Conservation (phyloP, 2,888 invertebrate genomes). For the Drosophila affinis region DNA sequence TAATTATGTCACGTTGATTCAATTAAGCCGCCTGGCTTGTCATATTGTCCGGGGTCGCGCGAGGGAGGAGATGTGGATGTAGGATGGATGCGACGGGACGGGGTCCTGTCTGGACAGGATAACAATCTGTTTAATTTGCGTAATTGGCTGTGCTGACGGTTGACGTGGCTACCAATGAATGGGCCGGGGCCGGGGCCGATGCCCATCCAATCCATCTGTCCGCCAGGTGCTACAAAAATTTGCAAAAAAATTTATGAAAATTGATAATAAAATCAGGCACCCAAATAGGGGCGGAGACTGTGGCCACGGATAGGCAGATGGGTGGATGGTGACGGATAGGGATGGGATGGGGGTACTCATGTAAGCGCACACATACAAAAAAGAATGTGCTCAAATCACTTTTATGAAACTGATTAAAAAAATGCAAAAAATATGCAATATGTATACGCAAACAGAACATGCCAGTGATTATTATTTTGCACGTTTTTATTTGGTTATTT, state of each 20-base stretch:
- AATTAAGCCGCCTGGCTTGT: slow-evolving; percentile 57
- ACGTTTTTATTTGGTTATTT: slow-evolving; percentile 31
- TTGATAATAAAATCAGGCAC: slow-evolving; percentile 38
- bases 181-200: neutral
- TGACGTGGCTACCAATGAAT: slow-evolving; percentile 59
- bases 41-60: slow-evolving; percentile 31
- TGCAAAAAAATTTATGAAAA: slow-evolving; percentile 37
- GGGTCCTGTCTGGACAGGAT: slow-evolving; percentile 60
- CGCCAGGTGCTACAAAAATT: slow-evolving; percentile 40
- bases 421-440: slow-evolving; percentile 37
- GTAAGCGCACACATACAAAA: slow-evolving; percentile 14
- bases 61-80: neutral
- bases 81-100: neutral
- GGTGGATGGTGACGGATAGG: neutral
- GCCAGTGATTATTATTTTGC: slow-evolving; percentile 52
- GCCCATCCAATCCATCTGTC: slow-evolving; percentile 15
- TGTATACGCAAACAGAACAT: slow-evolving; percentile 40
- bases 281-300: neutral
- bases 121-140: slow-evolving; percentile 77
- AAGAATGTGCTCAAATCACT: slow-evolving; percentile 38
- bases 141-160: slow-evolving; percentile 78
- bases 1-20: slow-evolving; percentile 72
- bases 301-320: slow-evolving; percentile 3
- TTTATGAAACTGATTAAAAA: slow-evolving; percentile 47
- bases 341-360: neutral